Evolutionary conservation across 2,888 invertebrate genomes (phyloP).

Genomic region (Sialis lutaria): DNA sequence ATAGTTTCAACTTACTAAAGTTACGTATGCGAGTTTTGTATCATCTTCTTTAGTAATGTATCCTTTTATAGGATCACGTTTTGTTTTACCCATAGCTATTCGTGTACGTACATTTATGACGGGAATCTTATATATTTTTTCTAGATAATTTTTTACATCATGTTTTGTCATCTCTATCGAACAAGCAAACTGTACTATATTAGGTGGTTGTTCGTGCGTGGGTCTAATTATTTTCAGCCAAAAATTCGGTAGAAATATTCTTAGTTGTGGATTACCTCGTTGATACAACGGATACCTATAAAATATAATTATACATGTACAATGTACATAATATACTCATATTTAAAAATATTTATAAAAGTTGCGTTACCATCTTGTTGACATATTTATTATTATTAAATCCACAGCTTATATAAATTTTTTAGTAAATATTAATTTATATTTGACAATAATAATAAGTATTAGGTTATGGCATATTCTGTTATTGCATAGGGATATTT

Average conservation of each 20-base stretch:
- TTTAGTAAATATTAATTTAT: no score
- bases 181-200: constrained; percentile 75
- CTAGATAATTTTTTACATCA: constrained; percentile 85
- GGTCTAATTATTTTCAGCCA: constrained; percentile 87
- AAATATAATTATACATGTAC: constrained; percentile 3
- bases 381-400: constrained; percentile 8
- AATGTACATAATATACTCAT: background rate
- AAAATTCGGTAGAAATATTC: constrained; percentile 89
- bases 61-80: constrained; percentile 36
- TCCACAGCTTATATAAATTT: no score
- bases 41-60: constrained; percentile 71
- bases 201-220: constrained; percentile 44
- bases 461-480: no score
- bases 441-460: no score
- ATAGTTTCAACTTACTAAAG: constrained; percentile 39
- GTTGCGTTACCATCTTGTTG: constrained; percentile 12
- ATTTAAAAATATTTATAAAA: background rate
- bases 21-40: constrained; percentile 60
- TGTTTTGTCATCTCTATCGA: constrained; percentile 85
- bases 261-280: constrained; percentile 82
- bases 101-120: constrained; percentile 56
- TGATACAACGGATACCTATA: constrained; percentile 80
- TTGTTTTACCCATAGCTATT: constrained; percentile 52
- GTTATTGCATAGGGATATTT: no score
- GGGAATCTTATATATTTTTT: constrained; percentile 85